phyloP scores from a whole-genome alignment of 2,113 vertebrate genomes.

The Corynorhinus townsendii region DNA sequence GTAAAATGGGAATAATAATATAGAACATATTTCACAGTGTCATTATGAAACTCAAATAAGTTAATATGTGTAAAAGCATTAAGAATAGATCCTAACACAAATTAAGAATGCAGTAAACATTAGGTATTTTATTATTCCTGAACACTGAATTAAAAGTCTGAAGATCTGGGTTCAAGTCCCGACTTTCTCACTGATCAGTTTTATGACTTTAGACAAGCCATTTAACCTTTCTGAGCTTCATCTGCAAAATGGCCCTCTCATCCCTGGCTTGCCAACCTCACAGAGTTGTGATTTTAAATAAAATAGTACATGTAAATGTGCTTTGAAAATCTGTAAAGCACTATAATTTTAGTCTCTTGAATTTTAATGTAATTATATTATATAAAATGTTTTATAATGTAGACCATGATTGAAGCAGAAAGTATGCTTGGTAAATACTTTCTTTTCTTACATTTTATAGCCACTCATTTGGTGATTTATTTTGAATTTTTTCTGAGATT shows the following conservation, averaged over 20 bases:
- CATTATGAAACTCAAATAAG: neutral
- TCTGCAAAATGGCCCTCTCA: neutral
- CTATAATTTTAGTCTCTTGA: neutral
- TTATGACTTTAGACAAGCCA: neutral
- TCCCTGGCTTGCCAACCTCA: neutral
- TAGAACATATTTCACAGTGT: neutral
- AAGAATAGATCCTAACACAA: neutral
- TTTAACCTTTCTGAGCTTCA: neutral
- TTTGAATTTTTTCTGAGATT: slow-evolving; percentile 1
- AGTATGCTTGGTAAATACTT: neutral
- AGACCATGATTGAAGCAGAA: neutral
- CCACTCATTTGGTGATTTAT: neutral
- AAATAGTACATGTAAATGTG: neutral
- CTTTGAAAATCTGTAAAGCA: neutral
- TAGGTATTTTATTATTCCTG: neutral
- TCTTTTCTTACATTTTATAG: neutral
- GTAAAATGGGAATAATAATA: neutral
- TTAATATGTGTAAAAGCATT: neutral
- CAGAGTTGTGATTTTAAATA: neutral
- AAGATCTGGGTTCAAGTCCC: neutral
- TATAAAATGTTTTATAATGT: neutral
- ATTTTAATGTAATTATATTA: neutral
- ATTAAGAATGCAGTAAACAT: neutral
- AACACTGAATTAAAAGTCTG: neutral
- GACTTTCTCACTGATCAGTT: neutral